phyloP scores from a whole-genome alignment of 1,140 invertebrate species.

The Drosophila kepulauana region DNA sequence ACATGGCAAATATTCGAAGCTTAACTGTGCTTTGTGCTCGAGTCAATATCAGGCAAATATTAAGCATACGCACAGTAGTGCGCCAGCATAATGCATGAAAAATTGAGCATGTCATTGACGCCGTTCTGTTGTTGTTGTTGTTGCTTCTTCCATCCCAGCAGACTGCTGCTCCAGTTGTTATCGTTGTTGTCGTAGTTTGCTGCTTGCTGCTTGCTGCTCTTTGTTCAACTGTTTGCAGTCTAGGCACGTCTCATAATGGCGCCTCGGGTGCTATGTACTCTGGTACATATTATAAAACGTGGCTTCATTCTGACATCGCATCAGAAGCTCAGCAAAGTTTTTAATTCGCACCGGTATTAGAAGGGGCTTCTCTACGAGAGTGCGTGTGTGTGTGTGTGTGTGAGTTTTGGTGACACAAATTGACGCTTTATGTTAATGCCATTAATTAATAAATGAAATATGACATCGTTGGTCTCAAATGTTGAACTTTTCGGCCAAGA shows the following conservation, averaged over 20 bases:
- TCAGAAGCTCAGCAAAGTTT: slow-evolving; percentile 60
- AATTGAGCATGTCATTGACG: slow-evolving; percentile 80
- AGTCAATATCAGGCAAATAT: slow-evolving; percentile 74
- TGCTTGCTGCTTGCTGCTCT: slow-evolving; percentile 20
- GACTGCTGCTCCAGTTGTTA: slow-evolving; percentile 39
- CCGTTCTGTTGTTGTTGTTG: slow-evolving; percentile 35
- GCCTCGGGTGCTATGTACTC: slow-evolving; percentile 36
- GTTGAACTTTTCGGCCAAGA: slow-evolving; percentile 47
- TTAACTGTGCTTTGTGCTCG: slow-evolving; percentile 71
- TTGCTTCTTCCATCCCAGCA: slow-evolving; percentile 18
- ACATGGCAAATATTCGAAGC: slow-evolving; percentile 74
- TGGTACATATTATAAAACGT: slow-evolving; percentile 66
- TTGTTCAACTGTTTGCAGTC: slow-evolving; percentile 59
- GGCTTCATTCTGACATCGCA: slow-evolving; percentile 44
- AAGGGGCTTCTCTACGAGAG: slow-evolving; percentile 27
- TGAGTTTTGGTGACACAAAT: slow-evolving; percentile 58
- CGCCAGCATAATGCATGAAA: slow-evolving; percentile 75
- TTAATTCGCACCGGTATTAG: slow-evolving; percentile 75
- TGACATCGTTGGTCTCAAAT: slow-evolving; percentile 55
- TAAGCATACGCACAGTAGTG: slow-evolving; percentile 78
- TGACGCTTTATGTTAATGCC: slow-evolving; percentile 79
- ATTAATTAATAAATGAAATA: slow-evolving; percentile 83
- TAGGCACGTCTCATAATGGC: slow-evolving; percentile 69
- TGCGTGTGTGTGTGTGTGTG: slow-evolving; percentile 10
- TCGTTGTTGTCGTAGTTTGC: slow-evolving; percentile 10